phyloP scores from a whole-genome alignment of 2,888 invertebrate species.

The Agonopterix arenella region DNA sequence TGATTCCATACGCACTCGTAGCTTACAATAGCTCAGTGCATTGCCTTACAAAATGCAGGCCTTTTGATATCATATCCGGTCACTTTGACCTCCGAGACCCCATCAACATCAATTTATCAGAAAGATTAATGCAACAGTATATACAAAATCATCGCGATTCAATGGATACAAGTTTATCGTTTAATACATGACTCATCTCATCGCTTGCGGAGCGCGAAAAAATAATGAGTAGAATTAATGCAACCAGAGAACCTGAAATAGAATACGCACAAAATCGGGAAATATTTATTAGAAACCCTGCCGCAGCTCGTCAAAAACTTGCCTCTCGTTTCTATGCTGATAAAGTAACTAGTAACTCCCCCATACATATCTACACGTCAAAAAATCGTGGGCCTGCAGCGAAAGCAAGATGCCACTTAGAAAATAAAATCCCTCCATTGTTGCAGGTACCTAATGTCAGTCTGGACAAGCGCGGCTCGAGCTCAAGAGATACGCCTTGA shows the following conservation, averaged over 20 bases:
- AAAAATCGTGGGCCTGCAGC: background rate
- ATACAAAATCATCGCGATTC: background rate
- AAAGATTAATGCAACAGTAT: background rate
- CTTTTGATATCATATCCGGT: background rate
- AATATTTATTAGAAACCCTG: background rate
- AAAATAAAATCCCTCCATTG: too few species aligned
- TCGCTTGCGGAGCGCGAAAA: background rate
- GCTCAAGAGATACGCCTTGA: too few species aligned
- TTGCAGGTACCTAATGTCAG: too few species aligned
- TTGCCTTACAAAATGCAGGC: background rate
- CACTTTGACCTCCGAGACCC: background rate
- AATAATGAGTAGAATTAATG: background rate
- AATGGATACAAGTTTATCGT: background rate
- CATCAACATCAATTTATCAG: background rate
- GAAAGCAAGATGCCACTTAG: too few species aligned
- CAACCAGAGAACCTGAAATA: background rate
- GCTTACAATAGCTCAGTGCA: background rate
- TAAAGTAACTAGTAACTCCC: background rate
- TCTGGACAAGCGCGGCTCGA: too few species aligned
- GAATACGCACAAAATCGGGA: background rate
- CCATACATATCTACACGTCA: background rate
- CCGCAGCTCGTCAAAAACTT: background rate
- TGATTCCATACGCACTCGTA: background rate
- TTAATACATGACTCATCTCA: background rate
- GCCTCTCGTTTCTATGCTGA: background rate